A percentile compares a stretch with the other conserved stretches of the same genome.
Evolutionary conservation across 2,797 vertebrate species (phyloP).

Genomic region (Pithecia hirsuta): DNA sequence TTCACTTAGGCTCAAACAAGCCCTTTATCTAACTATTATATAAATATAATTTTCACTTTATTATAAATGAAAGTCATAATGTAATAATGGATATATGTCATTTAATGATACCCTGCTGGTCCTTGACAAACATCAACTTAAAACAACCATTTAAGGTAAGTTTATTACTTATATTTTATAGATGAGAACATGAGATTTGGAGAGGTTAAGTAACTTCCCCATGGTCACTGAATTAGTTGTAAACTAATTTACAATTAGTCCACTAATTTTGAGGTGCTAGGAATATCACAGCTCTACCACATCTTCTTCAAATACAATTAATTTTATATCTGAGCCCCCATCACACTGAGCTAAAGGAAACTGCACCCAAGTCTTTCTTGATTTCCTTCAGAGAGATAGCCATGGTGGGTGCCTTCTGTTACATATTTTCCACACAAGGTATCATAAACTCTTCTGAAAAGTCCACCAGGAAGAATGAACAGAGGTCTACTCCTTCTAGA

Average conservation of each 20-base stretch:
- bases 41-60: slow-evolving; percentile 60
- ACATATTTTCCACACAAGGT: neutral
- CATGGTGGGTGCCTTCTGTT: neutral
- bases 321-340: neutral
- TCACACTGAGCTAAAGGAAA: neutral
- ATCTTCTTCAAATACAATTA: neutral
- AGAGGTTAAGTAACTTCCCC: neutral
- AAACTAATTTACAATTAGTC: neutral
- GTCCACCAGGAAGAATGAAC: neutral
- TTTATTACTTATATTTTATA: neutral
- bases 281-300: neutral
- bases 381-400: neutral
- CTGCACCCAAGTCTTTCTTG: neutral
- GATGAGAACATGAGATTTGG: neutral
- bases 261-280: neutral
- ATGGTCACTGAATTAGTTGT: neutral
- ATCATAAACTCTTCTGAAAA: neutral
- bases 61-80: slow-evolving; percentile 32
- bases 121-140: neutral
- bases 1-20: neutral
- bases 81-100: slow-evolving; percentile 16
- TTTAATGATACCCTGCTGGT: neutral
- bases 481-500: neutral
- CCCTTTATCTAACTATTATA: slow-evolving; percentile 53
- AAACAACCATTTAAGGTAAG: slow-evolving; percentile 34